Percentiles rank a stretch among this genome's conserved stretches.
These are phyloP conservation scores for Formica exsecta DNA, from an alignment of 1,140 invertebrate species.

Conservation along the genomic window DNA sequence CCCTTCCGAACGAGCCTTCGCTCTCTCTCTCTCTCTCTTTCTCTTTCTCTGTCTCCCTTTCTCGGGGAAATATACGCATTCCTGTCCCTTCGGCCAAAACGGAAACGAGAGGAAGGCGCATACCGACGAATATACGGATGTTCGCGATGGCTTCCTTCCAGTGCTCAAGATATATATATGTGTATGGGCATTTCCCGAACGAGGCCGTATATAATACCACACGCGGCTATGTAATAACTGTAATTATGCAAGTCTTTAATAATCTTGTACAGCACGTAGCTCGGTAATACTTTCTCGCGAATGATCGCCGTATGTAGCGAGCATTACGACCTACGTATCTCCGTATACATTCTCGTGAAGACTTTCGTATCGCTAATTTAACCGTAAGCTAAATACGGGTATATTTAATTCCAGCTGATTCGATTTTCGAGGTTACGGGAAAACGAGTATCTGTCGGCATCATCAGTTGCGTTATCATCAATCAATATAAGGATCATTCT, in stretches of 20 bases:
- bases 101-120: slow-evolving; percentile 59
- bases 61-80: slow-evolving; percentile 50
- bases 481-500: slow-evolving; percentile 15
- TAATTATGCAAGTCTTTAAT: slow-evolving; percentile 61
- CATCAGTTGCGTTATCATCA: slow-evolving; percentile 27
- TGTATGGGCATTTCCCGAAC: background rate
- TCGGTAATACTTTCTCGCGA: slow-evolving; percentile 54
- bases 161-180: background rate
- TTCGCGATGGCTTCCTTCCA: slow-evolving; percentile 51
- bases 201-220: slow-evolving; percentile 33
- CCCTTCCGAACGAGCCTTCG: slow-evolving; percentile 38
- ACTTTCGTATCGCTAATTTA: slow-evolving; percentile 35
- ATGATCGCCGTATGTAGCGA: slow-evolving; percentile 44
- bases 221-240: slow-evolving; percentile 39
- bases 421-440: slow-evolving; percentile 39
- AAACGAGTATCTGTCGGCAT: background rate
- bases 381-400: background rate
- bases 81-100: slow-evolving; percentile 51
- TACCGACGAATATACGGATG: slow-evolving; percentile 34
- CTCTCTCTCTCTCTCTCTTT: background rate
- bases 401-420: slow-evolving; percentile 39
- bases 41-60: slow-evolving; percentile 10
- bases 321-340: slow-evolving; percentile 29
- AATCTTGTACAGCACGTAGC: slow-evolving; percentile 48
- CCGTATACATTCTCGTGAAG: slow-evolving; percentile 40